Evolutionary conservation across 2,797 vertebrate genomes (phyloP).

Genomic region (Apogon talboti): DNA sequence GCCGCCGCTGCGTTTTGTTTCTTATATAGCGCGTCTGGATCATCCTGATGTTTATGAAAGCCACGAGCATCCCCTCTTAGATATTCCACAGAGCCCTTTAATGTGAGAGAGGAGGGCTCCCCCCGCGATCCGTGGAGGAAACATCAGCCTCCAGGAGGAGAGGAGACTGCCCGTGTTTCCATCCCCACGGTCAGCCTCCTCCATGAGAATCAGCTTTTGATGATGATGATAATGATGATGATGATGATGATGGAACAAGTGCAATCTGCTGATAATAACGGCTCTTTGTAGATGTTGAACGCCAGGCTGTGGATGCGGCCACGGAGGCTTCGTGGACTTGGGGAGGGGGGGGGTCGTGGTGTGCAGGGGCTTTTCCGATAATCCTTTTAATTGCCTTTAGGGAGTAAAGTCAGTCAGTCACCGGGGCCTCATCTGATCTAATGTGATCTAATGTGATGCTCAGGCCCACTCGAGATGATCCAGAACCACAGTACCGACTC

Average conservation of each 20-base stretch:
- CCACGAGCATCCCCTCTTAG: neutral
- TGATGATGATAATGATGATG: too few species aligned
- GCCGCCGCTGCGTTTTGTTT: slow-evolving; percentile 22
- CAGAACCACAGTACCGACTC: slow-evolving; percentile 33
- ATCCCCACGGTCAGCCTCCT: slow-evolving; percentile 29
- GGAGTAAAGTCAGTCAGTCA: slow-evolving; percentile 43
- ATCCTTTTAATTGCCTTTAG: slow-evolving; percentile 63
- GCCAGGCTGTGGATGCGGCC: neutral
- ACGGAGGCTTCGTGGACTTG: slow-evolving; percentile 7
- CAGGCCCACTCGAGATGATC: slow-evolving; percentile 41
- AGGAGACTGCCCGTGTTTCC: slow-evolving; percentile 42
- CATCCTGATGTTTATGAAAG: slow-evolving; percentile 12
- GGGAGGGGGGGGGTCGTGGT: slow-evolving; percentile 11
- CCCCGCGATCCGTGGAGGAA: slow-evolving; percentile 7
- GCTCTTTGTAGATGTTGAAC: neutral
- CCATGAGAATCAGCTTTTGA: neutral
- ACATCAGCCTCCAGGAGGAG: slow-evolving; percentile 42
- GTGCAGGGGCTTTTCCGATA: slow-evolving; percentile 53
- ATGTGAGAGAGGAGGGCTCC: slow-evolving; percentile 7
- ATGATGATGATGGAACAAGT: slow-evolving; percentile 30
- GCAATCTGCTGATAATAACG: slow-evolving; percentile 5
- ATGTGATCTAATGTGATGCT: slow-evolving; percentile 26
- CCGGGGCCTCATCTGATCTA: slow-evolving; percentile 24
- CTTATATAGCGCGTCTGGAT: slow-evolving; percentile 30
- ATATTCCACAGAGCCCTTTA: slow-evolving; percentile 5